Evolutionary conservation across 2,888 invertebrate genomes (phyloP).

Genomic region (Nebria brevicollis): DNA sequence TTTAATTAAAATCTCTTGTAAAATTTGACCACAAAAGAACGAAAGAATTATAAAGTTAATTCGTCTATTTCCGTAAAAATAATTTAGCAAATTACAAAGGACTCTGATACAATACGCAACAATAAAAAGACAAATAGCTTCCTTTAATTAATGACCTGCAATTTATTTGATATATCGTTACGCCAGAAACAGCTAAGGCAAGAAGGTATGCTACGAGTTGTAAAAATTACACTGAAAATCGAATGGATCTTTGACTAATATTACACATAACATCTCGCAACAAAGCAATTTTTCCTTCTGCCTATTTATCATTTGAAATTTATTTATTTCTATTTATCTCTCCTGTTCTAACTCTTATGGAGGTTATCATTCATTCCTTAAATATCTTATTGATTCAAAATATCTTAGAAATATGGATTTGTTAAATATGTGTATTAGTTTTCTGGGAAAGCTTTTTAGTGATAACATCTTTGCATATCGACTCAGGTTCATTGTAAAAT

Average conservation of each 20-base stretch:
- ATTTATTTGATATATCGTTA: slow-evolving; percentile 35
- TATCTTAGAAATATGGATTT: no score
- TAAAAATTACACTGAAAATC: slow-evolving; percentile 27
- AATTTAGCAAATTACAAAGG: not conserved
- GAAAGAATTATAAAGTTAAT: slow-evolving; percentile 26
- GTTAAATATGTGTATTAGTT: no score
- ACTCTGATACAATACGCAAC: slow-evolving; percentile 9
- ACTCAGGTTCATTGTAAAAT: no score
- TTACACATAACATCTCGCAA: not conserved
- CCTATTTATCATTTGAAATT: not conserved
- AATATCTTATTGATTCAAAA: no score
- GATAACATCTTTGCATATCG: no score
- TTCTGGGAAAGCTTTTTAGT: no score
- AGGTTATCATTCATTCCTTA: not conserved
- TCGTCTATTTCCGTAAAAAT: slow-evolving; percentile 20
- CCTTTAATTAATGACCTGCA: slow-evolving; percentile 28
- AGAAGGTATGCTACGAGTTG: slow-evolving; percentile 12
- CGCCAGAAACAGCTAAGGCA: slow-evolving; percentile 29
- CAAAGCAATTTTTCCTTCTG: not conserved
- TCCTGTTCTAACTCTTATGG: not conserved
- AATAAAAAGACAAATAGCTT: slow-evolving; percentile 32
- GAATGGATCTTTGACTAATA: slow-evolving; percentile 11
- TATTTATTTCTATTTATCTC: not conserved
- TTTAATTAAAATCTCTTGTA: slow-evolving; percentile 23
- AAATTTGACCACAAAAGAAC: slow-evolving; percentile 3